These are phyloP conservation scores for Etheostoma spectabile DNA, from an alignment of 2,113 vertebrate species.

Conservation along the genomic window DNA sequence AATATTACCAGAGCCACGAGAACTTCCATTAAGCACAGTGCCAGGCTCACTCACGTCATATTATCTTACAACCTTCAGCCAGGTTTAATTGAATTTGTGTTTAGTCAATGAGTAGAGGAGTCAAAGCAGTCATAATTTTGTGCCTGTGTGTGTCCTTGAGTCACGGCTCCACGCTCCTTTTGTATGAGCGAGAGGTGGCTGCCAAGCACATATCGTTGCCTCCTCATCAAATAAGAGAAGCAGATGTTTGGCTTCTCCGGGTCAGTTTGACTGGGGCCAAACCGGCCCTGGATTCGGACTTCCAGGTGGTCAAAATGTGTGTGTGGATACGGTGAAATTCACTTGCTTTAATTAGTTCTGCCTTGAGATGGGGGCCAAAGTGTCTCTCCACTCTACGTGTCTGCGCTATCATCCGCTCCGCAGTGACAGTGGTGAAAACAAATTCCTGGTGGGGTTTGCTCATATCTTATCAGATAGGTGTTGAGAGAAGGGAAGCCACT, in stretches of 20 bases:
- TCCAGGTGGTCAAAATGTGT: too few species aligned
- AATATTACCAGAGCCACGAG: constrained; percentile 65
- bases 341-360: constrained; percentile 15
- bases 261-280: constrained; percentile 42
- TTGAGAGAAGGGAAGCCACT: constrained; percentile 73
- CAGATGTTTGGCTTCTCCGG: constrained; percentile 60
- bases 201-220: constrained; percentile 48
- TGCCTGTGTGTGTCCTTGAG: constrained; percentile 52
- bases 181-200: constrained; percentile 4
- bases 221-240: constrained; percentile 57
- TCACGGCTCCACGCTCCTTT: constrained; percentile 31
- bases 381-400: constrained; percentile 27
- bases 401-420: constrained; percentile 45
- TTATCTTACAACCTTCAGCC: constrained; percentile 72
- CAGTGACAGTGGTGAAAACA: constrained; percentile 57
- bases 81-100: constrained; percentile 70
- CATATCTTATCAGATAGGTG: constrained; percentile 78
- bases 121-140: constrained; percentile 62
- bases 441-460: constrained; percentile 69
- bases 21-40: constrained; percentile 59
- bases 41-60: constrained; percentile 58
- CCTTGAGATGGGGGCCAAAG: constrained; percentile 50
- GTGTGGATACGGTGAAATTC: neutral
- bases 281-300: constrained; percentile 14
- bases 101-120: constrained; percentile 69